Conservation (phyloP, 1,140 invertebrate genomes). For the Diabrotica undecimpunctata region DNA sequence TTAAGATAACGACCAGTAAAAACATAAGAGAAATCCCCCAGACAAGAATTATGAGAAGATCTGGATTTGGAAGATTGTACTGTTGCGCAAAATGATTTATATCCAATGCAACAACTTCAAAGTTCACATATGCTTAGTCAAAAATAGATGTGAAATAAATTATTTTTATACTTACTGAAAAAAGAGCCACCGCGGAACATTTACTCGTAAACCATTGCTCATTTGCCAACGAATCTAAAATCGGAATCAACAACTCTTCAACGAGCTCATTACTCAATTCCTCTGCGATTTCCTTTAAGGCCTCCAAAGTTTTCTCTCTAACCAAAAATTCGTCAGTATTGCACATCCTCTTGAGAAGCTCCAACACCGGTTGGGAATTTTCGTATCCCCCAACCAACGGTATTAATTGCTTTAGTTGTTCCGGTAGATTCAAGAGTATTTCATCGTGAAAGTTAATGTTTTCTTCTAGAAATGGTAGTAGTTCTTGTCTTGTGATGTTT, state of each 20-base stretch:
- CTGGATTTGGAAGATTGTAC: too few relatives aligned
- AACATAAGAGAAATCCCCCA: too few relatives aligned
- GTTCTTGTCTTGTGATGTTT: slow-evolving; percentile 33
- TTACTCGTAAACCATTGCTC: slow-evolving; percentile 42
- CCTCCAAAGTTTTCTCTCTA: slow-evolving; percentile 34
- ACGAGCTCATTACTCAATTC: slow-evolving; percentile 27
- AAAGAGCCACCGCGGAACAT: slow-evolving; percentile 35
- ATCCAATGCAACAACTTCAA: too few relatives aligned
- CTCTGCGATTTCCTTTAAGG: slow-evolving; percentile 28
- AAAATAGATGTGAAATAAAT: neutral
- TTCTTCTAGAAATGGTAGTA: slow-evolving; percentile 32
- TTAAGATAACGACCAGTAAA: too few relatives aligned
- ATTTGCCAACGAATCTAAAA: slow-evolving; percentile 28
- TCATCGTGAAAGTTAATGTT: slow-evolving; percentile 35
- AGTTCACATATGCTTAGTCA: too few relatives aligned
- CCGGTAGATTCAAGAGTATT: slow-evolving; percentile 31
- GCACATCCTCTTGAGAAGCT: slow-evolving; percentile 33
- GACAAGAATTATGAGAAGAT: too few relatives aligned
- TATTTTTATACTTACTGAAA: slow-evolving; percentile 31
- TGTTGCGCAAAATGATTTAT: too few relatives aligned
- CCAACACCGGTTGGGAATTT: slow-evolving; percentile 31
- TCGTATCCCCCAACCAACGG: slow-evolving; percentile 39
- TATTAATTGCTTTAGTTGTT: slow-evolving; percentile 36
- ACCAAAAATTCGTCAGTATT: slow-evolving; percentile 35
- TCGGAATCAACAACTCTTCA: slow-evolving; percentile 28